phyloP scores from a whole-genome alignment of 2,113 vertebrate species.

The Laticauda laticaudata region DNA sequence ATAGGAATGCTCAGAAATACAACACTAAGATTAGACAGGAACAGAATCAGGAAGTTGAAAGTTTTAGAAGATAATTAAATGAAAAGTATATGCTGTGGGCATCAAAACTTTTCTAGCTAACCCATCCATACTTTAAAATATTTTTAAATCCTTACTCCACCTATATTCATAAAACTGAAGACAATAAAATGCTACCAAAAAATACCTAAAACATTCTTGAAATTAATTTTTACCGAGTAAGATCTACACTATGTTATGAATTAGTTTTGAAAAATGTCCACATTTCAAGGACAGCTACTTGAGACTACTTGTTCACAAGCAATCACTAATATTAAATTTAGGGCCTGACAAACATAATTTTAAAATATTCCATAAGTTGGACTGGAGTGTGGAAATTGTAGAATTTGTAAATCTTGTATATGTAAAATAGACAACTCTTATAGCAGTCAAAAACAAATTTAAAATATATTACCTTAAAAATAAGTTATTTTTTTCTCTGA shows the following conservation, averaged over 20 bases:
- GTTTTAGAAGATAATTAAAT: neutral
- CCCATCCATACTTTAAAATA: neutral
- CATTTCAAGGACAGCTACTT: neutral
- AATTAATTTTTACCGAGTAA: neutral
- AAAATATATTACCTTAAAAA: neutral
- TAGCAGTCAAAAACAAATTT: neutral
- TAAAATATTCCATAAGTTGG: neutral
- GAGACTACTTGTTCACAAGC: neutral
- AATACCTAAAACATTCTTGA: neutral
- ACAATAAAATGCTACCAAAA: neutral
- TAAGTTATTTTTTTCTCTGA: neutral
- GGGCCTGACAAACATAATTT: neutral
- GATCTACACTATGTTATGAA: neutral
- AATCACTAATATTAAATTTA: neutral
- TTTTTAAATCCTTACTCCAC: neutral
- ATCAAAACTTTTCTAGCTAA: neutral
- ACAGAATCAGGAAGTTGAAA: neutral
- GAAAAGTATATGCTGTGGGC: slow-evolving; percentile 4
- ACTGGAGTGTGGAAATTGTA: neutral
- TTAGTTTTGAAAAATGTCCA: neutral
- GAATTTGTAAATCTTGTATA: slow-evolving; percentile 5
- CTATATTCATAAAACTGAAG: neutral
- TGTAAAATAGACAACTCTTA: neutral
- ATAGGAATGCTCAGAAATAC: slow-evolving; percentile 31
- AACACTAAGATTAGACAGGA: slow-evolving; percentile 7